These are phyloP conservation scores for Oenanthe oenanthe DNA, from an alignment of 2,113 vertebrate genomes.

Conservation along the genomic window DNA sequence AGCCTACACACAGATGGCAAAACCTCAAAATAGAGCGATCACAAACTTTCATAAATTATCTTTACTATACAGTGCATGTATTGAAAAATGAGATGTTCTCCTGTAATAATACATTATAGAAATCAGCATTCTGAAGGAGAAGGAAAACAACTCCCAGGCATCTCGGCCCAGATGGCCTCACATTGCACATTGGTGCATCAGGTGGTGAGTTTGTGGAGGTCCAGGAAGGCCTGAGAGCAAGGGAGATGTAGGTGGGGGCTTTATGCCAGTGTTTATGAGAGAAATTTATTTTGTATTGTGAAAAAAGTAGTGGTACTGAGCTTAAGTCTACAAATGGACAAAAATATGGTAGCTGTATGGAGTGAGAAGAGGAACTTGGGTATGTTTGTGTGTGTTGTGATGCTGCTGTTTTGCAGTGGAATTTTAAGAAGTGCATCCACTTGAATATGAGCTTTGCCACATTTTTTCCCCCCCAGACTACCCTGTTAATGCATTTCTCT, in stretches of 20 bases:
- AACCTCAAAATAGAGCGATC: neutral
- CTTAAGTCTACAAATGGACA: neutral
- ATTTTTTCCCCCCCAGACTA: neutral
- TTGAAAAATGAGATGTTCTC: neutral
- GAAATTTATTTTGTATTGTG: neutral
- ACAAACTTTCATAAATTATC: neutral
- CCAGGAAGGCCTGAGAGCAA: neutral
- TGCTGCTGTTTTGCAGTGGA: neutral
- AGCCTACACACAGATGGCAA: neutral
- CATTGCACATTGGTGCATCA: neutral
- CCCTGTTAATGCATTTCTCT: neutral
- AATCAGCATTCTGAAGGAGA: neutral
- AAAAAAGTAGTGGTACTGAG: neutral
- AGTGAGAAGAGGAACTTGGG: neutral
- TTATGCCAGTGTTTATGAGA: neutral
- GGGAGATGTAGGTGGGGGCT: neutral
- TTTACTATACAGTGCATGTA: neutral
- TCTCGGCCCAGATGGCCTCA: neutral
- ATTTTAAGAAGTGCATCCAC: neutral
- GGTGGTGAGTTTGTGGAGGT: neutral
- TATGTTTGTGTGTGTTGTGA: neutral
- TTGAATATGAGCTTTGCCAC: neutral
- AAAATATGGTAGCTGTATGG: neutral
- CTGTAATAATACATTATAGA: neutral
- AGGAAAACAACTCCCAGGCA: neutral